Evolutionary conservation across 2,888 invertebrate genomes (phyloP), one percentile per base, ranked within the genome.

Genomic region (Trissolcus brochymenae): DNA sequence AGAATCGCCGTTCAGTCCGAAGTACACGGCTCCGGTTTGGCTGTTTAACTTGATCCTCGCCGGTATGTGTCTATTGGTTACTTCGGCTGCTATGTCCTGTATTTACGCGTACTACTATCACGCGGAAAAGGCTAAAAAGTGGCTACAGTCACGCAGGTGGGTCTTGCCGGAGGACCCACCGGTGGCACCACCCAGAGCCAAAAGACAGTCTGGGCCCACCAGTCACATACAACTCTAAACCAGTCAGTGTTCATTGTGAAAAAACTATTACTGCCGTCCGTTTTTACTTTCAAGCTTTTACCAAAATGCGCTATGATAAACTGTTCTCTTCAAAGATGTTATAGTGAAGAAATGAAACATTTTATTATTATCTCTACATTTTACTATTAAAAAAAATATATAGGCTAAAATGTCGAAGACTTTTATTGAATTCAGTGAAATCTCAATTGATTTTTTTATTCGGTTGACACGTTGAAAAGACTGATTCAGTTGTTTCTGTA

Each of bases 91-190:
- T 81, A 90, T 95, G 85, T 93, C 92, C 78, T 91, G 93, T 75
- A 90, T 95, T 83, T 95, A 94, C 89, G 90, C 94, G 84, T 94
- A 95, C 89, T 94, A 94, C 87, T 94, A 94, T 90, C 93, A 94
- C 89, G 92, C 94, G 84, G 93, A 93, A 83, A 91, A 91, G 81
- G 91, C 94, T 81, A 94, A 94, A 89, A 91, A 90, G 79, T 90
- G 94, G 86, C 87, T 94, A 25, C 92, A 87, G 84, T 82, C 85
- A n/a, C 83, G 86, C 56, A 83, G 82, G 73, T 78, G 83, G 59
- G 68, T 85, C 55, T 68, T 73, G 7, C 77, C 84, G 9, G 84
- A 85, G 43, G 81, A 79, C 35, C 86, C 87, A 65, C 88, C 88
- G n/a, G 82, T 88, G 41, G 87, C 86, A 57, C 88, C 88, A 13